These are phyloP conservation scores for Lasioglossum villosulum DNA, from an alignment of 2,888 invertebrate genomes.

Conservation along the genomic window DNA sequence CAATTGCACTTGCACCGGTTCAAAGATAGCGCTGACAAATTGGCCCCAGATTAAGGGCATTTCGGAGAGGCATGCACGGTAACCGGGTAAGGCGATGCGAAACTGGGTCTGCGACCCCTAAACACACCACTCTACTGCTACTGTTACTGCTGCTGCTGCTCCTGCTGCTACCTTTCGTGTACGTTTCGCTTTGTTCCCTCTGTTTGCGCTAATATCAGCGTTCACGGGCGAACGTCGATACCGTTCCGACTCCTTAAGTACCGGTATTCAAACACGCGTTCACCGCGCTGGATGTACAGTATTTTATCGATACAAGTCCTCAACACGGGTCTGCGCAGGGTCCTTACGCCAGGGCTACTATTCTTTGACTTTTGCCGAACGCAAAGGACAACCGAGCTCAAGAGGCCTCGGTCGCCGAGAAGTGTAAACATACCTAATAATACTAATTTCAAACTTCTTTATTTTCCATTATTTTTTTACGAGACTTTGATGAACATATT, in stretches of 20 bases:
- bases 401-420: no score
- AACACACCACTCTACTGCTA: conserved; percentile 4
- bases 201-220: conserved; percentile 7
- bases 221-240: conserved; percentile 27
- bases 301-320: no score
- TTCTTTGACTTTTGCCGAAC: no score
- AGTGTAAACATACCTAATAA: no score
- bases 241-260: neutral
- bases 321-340: no score
- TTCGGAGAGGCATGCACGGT: conserved; percentile 69
- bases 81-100: conserved; percentile 62
- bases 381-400: no score
- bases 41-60: conserved; percentile 73
- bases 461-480: no score
- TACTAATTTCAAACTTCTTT: no score
- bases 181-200: conserved; percentile 30
- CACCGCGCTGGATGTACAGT: neutral
- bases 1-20: conserved; percentile 55
- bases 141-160: neutral
- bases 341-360: no score
- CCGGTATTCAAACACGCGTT: conserved; percentile 8
- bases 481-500: no score
- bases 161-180: conserved; percentile 20
- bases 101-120: conserved; percentile 74
- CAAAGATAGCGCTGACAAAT: conserved; percentile 75